Base-by-base conservation (phyloP, 2,113 vertebrate species). In the Dolichotis patagonum region DNA sequence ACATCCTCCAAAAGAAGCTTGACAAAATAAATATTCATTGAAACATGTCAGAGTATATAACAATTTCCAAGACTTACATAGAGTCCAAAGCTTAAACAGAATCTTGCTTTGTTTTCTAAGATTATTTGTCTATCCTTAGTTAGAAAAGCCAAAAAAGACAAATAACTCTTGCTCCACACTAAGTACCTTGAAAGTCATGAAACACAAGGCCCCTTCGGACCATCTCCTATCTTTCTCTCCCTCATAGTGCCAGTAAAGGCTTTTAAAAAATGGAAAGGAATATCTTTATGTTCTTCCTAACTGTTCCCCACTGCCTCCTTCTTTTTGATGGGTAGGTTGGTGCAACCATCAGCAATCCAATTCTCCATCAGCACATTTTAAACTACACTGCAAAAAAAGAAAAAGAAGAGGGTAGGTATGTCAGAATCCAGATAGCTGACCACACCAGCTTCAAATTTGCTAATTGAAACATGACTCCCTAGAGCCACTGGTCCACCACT, bases 221-320 rank as follows among this genome's bases (percentile, higher is more conserved):
- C 82, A 84, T 83, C 90, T 93, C 90, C 96, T 77, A 46, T 95
- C 78, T 84, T 92, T 84, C 92, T 92, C 84, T 17, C 82, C 94
- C 92, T 92, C 88, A 97, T 82, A 84, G 95, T 3, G 20, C 88
- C 92, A 95, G 94, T 97, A 97, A 97, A 97, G 73, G 14, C 95
- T 97, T 98, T 98, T 95, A 32, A 93, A 90, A 96, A 98, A 96
- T 97, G 82, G 96, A 89, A 95, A 96, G 83, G 92, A 97, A 93
- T 96, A 97, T 96, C 92, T 97, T 97, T 98, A 97, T 96, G 95
- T 97, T 91, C 97, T 95, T 84, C 88, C 96, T 97, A 98, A 98
- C 67, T 88, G 92, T 93, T 98, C 97, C 97, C 97, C 85, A 89
- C 95, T 96, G 98, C 82, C 96, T 98, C 97, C 96, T 97, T 97